These are phyloP conservation scores for Xanthorhoe designata DNA, from an alignment of 2,888 invertebrate species.

Conservation along the genomic window DNA sequence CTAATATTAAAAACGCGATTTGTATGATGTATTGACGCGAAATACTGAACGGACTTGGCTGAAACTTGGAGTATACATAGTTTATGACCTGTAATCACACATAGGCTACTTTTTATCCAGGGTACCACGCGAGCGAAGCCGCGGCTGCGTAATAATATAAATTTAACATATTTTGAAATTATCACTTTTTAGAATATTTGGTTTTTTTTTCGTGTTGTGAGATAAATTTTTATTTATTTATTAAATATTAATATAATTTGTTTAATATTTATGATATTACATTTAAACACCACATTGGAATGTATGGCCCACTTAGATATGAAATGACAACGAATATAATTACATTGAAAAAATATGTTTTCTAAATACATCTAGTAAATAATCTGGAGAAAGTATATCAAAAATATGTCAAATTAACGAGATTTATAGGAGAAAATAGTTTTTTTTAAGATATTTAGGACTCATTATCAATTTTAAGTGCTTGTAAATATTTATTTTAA, in stretches of 20 bases:
- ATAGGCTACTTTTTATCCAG: no score
- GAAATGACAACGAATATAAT: slow-evolving; percentile 11
- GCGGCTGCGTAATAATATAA: no score
- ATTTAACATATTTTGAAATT: no score
- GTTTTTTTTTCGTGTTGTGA: background rate
- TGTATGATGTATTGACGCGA: no score
- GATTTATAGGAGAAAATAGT: slow-evolving; percentile 25
- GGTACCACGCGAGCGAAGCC: no score
- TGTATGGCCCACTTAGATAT: slow-evolving; percentile 3
- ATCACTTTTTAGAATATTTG: background rate
- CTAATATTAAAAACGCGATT: no score
- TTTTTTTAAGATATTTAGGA: slow-evolving; percentile 20
- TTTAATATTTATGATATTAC: background rate
- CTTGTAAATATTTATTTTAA: background rate
- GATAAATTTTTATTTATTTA: no score
- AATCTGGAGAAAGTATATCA: slow-evolving; percentile 24
- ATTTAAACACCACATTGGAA: background rate
- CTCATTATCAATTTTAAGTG: background rate
- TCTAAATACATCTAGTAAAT: slow-evolving; percentile 24
- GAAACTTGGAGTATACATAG: no score
- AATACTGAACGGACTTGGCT: no score
- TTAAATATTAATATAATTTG: no score
- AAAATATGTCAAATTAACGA: slow-evolving; percentile 26
- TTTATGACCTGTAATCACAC: no score
- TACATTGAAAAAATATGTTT: slow-evolving; percentile 12